Percentiles rank a stretch among this genome's conserved stretches.
Conservation (phyloP, 2,888 invertebrate species). For the Blastobasis adustella region DNA sequence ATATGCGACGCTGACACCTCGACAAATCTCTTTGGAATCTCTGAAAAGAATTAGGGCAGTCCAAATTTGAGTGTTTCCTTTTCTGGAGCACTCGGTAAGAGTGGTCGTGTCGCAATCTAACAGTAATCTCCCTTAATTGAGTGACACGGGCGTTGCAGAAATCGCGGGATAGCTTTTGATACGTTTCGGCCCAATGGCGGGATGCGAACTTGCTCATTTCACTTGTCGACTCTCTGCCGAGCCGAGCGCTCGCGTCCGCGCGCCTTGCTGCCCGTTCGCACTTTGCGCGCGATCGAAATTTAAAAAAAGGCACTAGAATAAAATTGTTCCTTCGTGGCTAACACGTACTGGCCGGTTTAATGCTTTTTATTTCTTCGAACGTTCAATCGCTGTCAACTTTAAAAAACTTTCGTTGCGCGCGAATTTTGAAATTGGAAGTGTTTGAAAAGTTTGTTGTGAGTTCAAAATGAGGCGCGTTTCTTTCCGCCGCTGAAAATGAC, state of each 20-base stretch:
- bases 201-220: slow-evolving; percentile 36
- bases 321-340: slow-evolving; percentile 29
- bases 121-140: slow-evolving; percentile 42
- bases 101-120: slow-evolving; percentile 28
- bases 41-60: background rate
- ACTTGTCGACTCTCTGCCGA: slow-evolving; percentile 44
- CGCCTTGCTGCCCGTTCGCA: slow-evolving; percentile 21
- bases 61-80: background rate
- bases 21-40: background rate
- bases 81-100: slow-evolving; percentile 12
- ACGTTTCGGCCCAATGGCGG: slow-evolving; percentile 25
- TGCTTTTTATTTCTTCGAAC: background rate
- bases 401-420: too few species aligned
- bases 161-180: slow-evolving; percentile 30
- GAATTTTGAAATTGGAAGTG: too few species aligned
- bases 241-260: slow-evolving; percentile 38
- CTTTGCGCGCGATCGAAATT: slow-evolving; percentile 23
- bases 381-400: too few species aligned
- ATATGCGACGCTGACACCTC: background rate
- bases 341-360: slow-evolving; percentile 9
- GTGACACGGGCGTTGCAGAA: slow-evolving; percentile 26
- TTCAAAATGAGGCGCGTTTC: background rate
- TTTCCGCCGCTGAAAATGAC: slow-evolving; percentile 1
- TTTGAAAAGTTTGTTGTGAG: too few species aligned
- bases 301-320: slow-evolving; percentile 33